These are phyloP conservation scores for Lanistes nyassanus DNA, from an alignment of 1,140 invertebrate genomes.

Conservation along the genomic window DNA sequence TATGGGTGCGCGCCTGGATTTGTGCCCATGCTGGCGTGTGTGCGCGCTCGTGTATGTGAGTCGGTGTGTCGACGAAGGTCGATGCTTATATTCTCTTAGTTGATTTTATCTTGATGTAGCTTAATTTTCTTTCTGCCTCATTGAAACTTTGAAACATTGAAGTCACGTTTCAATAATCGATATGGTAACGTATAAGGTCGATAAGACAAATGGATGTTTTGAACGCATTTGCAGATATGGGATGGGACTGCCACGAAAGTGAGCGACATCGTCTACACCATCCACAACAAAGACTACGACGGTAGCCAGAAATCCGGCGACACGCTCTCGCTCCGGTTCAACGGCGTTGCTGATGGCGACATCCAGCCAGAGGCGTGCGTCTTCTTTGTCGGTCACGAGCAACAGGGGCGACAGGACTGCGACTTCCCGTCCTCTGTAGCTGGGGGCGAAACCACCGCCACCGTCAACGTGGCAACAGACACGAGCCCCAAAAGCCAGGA, in stretches of 20 bases:
- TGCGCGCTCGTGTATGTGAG: slow-evolving; percentile 10
- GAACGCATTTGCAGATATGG: neutral
- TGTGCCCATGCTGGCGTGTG: neutral
- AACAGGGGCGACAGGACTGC: neutral
- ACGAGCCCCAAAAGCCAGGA: neutral
- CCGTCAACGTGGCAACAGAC: neutral
- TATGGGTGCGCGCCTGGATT: neutral
- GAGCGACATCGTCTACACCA: neutral
- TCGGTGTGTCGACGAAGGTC: neutral
- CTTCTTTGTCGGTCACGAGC: slow-evolving; percentile 16
- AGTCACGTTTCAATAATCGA: slow-evolving; percentile 1
- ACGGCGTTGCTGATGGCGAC: slow-evolving; percentile 7
- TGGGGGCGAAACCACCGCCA: neutral
- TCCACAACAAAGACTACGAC: slow-evolving; percentile 14
- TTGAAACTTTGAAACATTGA: neutral
- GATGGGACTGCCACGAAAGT: slow-evolving; percentile 10
- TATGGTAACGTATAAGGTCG: neutral
- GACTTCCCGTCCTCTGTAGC: too few relatives aligned
- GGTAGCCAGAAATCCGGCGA: neutral
- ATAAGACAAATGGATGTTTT: neutral
- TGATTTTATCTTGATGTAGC: neutral
- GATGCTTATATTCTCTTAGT: neutral
- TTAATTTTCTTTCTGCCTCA: neutral
- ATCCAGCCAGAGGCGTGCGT: slow-evolving; percentile 12
- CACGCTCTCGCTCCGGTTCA: slow-evolving; percentile 2